A percentile compares a stretch with the other conserved stretches of the same genome.
These are phyloP conservation scores for Chrysaora quinquecirrha DNA, from an alignment of 30 jellyfish, hydroid and myxozoan genomes.

Conservation along the genomic window DNA sequence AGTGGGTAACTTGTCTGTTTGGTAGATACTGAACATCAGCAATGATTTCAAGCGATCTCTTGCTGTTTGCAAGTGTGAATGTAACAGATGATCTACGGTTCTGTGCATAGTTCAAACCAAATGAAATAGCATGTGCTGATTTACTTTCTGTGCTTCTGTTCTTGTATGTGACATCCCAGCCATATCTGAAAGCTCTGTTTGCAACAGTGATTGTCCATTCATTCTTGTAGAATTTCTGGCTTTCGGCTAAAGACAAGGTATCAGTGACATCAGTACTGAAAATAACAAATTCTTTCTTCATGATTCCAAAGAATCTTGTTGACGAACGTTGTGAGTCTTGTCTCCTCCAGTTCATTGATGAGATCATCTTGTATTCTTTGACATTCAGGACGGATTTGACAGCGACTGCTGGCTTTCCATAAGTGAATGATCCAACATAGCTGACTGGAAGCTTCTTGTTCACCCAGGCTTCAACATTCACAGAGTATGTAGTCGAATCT, in stretches of 20 bases:
- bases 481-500: constrained; percentile 53
- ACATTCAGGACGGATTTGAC: constrained; percentile 25
- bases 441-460: constrained; percentile 71
- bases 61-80: constrained; percentile 65
- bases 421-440: constrained; percentile 50
- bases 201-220: constrained; percentile 42
- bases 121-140: constrained; percentile 66
- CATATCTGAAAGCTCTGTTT: constrained; percentile 84
- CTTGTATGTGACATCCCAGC: constrained; percentile 84
- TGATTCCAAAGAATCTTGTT: constrained; percentile 27
- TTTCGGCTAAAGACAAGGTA: constrained; percentile 39
- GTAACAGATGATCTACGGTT: constrained; percentile 72
- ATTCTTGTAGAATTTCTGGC: constrained; percentile 59
- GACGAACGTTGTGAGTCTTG: constrained; percentile 15
- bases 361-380: constrained; percentile 50
- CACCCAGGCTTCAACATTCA: constrained; percentile 69
- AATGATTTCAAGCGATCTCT: constrained; percentile 50
- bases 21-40: constrained; percentile 83
- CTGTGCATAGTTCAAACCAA: constrained; percentile 81
- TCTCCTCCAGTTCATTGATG: constrained; percentile 57
- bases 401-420: constrained; percentile 42
- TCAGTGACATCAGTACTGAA: constrained; percentile 59
- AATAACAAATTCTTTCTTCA: constrained; percentile 45
- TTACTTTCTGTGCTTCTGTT: constrained; percentile 62
- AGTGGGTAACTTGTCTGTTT: constrained; percentile 70